Conservation (phyloP, 2,113 vertebrate species). For the Hydrochoerus hydrochaeris region DNA sequence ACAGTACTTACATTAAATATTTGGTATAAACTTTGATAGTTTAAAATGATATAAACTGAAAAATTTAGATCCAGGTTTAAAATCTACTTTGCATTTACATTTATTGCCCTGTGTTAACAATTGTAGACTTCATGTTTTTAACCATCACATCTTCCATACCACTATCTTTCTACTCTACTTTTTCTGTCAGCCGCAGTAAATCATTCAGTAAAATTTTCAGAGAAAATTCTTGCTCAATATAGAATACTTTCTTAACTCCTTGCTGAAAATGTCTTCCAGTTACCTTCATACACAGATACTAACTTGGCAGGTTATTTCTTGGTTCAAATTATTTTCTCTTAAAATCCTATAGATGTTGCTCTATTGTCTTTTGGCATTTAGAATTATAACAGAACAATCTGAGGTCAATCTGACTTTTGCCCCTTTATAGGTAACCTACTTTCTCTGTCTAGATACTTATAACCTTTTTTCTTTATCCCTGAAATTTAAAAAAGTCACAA, state of each 20-base stretch:
- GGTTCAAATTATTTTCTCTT: background rate
- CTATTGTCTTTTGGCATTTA: background rate
- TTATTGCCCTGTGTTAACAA: background rate
- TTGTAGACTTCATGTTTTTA: background rate
- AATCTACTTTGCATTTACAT: background rate
- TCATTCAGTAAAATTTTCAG: background rate
- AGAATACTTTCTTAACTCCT: background rate
- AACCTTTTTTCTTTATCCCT: background rate
- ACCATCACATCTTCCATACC: background rate
- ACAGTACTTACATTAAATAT: background rate
- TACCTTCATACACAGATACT: background rate
- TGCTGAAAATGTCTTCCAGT: background rate
- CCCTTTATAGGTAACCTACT: background rate
- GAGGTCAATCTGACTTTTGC: background rate
- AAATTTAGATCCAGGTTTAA: background rate
- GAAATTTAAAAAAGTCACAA: background rate
- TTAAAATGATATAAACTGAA: constrained; percentile 9
- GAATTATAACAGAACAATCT: background rate
- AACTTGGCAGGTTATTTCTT: background rate
- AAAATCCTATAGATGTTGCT: background rate
- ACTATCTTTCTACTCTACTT: background rate
- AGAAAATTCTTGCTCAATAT: background rate
- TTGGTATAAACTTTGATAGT: background rate
- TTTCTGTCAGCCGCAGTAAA: background rate
- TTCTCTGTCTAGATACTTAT: background rate